Evolutionary conservation across 2,797 vertebrate genomes (phyloP), one percentile per base, ranked within the genome.

Genomic region (Molossus alvarezi): DNA sequence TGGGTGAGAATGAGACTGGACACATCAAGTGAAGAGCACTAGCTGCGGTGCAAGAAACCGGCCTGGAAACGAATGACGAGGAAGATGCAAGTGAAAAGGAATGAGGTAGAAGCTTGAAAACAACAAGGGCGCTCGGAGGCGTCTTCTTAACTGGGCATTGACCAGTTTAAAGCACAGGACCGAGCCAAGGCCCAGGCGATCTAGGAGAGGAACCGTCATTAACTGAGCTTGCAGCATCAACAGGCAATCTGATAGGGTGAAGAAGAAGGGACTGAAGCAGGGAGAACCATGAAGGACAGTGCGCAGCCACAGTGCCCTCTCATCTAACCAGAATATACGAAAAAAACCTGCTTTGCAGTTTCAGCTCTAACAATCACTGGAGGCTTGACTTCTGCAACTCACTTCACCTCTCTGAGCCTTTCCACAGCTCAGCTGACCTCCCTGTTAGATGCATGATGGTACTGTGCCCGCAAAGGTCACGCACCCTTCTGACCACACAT

Each of bases 1-100:
- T 91, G 71, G 23, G 93, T 88, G 89, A 91, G 48, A 95, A 93
- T 33, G 53, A 69, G 55, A 76, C 25, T 20, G 45, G 58, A 57
- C 20, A 20, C 64, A 80, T 84, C 75, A 91, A 64, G 82, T 73
- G 82, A 92, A 80, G 75, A 72, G 77, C 77, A 77, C 41, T 23
- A 72, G 75, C 60, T 86, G 29, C 0, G 2, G n/a, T 88, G 6
- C 21, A 71, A 89, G 89, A 90, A 73, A 79, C 29, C 41, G 6
- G 41, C 53, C 89, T 76, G 37, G 60, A 85, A 69, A 57, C 48
- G 33, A 92, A 45, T 3, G 10, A n/a, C 45, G 45, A 84, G 60
- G 37, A 96, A 41, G 12, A 9, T 37, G 57, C 62, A 81, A 53
- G 25, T 27, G 76, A 75, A 51, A 58, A 1, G 29, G 58, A 81